Base-by-base conservation (phyloP, 2,888 invertebrate species). In the Bembecia ichneumoniformis region DNA sequence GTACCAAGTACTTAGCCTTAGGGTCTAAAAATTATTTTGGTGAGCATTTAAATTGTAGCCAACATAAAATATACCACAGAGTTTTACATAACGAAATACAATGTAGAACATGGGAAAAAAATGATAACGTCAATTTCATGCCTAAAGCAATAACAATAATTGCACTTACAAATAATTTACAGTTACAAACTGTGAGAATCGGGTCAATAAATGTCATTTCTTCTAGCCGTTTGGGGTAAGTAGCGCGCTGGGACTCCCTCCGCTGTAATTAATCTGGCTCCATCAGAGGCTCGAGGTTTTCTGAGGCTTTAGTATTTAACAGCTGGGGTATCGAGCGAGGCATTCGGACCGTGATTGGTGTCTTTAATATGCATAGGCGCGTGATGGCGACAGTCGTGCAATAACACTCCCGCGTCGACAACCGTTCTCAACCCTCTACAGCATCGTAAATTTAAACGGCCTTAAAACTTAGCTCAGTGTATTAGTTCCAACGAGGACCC, bases 191-290 rank as follows among this genome's bases (percentile, higher is more conserved):
- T 15, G 40, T 46, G 51, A 15, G 44, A 49, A 43, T 45, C 51
- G 20, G 43, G 16, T 44, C 44, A 11, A 44, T 44, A 44, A 44
- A 52, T 51, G 60, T 60, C 58, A 57, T 63, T 63, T 59, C 59
- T 63, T 59, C 51, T 52, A 49, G 52, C 51, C 55, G 50, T 58
- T 56, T 52, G 56, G 57, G 53, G 53, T 52, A 44, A 16, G 51
- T 53, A 49, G 50, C 48, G 51, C 50, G 52, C 51, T 58, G 53
- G 56, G 49, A 51, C 55, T 58, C 58, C 56, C 58, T 54, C 52
- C 60, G 62, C 55, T 65, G 69, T 71, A 73, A 77, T 79, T 74
- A 76, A 75, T 78, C 70, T 68, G 62, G 66, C 63, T 67, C 59
- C 59, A 62, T 28, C 59, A 52, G 55, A 49, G 46, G 50, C 48